Evolutionary conservation across 2,113 vertebrate species (phyloP).

Genomic region (Amazona guildingii): DNA sequence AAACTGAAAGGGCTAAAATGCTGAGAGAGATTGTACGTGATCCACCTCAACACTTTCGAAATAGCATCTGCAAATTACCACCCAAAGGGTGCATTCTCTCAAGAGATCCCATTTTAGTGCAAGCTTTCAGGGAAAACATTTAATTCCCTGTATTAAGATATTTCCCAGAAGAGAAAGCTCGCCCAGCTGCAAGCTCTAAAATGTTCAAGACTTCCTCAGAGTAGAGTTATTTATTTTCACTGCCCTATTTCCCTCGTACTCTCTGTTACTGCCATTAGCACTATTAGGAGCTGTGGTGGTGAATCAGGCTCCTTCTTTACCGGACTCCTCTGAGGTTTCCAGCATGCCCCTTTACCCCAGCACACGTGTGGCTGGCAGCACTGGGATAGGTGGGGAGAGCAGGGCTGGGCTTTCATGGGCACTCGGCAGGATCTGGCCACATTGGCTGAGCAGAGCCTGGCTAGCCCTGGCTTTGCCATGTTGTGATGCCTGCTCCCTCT

Average conservation of each 20-base stretch:
- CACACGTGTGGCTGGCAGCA: neutral
- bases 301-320: neutral
- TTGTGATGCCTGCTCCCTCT: neutral
- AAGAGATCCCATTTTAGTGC: constrained; percentile 1
- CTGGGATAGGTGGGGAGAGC: neutral
- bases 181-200: constrained; percentile 34
- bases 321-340: fast-evolving
- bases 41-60: neutral
- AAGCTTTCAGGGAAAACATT: constrained; percentile 24
- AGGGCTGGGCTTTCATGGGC: fast-evolving
- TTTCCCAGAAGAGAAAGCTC: constrained; percentile 5
- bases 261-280: neutral
- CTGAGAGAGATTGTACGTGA: neutral
- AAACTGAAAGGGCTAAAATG: neutral
- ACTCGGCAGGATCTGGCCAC: fast-evolving
- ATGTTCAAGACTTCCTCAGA: neutral
- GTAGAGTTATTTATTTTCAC: neutral
- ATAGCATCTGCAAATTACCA: neutral
- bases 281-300: neutral
- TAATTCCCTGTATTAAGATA: constrained; percentile 11
- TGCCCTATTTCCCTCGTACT: neutral
- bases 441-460: neutral
- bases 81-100: neutral
- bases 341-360: neutral
- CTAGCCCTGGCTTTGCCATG: fast-evolving